Evolutionary conservation across 2,888 invertebrate species (phyloP).

Genomic region (Mactromeris polynyma): DNA sequence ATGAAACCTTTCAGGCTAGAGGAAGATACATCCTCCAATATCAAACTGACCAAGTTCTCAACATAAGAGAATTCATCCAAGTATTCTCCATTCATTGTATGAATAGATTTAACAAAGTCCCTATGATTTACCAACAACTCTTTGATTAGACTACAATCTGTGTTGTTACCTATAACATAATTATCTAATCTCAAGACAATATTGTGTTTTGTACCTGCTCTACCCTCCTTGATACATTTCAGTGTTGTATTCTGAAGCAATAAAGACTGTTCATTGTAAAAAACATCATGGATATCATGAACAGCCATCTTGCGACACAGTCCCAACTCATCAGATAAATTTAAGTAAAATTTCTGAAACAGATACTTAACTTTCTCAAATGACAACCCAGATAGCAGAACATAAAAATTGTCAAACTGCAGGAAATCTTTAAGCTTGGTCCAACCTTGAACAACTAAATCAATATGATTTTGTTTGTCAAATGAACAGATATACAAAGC

Average conservation of each 20-base stretch:
- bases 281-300: neutral
- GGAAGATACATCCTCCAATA: neutral
- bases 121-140: neutral
- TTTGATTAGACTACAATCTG: neutral
- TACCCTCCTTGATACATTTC: constrained; percentile 2
- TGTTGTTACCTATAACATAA: neutral
- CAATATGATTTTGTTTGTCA: neutral
- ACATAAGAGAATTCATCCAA: neutral
- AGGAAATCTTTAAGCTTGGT: neutral
- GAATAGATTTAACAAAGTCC: neutral
- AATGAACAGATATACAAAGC: neutral
- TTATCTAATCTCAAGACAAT: neutral
- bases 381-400: neutral
- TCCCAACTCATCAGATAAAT: neutral
- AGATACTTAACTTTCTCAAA: neutral
- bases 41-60: neutral
- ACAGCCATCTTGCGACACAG: neutral
- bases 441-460: neutral
- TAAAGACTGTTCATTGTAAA: neutral
- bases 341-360: neutral
- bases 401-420: neutral
- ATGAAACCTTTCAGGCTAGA: neutral
- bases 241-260: neutral
- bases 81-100: neutral
- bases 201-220: neutral